Evolutionary conservation across 1,140 invertebrate genomes (phyloP), one percentile per base, ranked within the genome.

Genomic region (Micrasema longulum): DNA sequence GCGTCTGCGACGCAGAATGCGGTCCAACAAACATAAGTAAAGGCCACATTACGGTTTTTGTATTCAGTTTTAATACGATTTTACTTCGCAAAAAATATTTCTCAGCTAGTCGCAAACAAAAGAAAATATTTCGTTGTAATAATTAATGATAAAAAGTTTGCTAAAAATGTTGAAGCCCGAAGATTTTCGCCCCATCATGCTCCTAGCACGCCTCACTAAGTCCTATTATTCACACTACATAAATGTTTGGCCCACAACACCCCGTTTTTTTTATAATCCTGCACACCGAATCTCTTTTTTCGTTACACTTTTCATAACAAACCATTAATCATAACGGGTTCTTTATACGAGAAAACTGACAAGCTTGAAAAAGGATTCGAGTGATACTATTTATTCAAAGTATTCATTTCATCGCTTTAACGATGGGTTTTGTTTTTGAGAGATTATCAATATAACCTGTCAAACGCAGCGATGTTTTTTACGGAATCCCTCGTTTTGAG

Each of bases 201-300:
- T 38, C 26, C 20, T 1, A 38, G 7, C 31, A 57, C 53, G 53
- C 26, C 53, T 38, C 53, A 57, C 53, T 57, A 57, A 57, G 26
- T 35, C 36, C 36, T 31, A 57, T 57, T 57, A 57, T 35, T 57
- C 53, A 57, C 53, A 57, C 53, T 57, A 57, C 53, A 57, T 57
- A 57, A 57, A 57, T 57, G 53, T 57, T 57, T 31, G 53, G 53
- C n/a, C 53, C 31, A 57, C 26, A 57, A 57, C 53, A 57, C 53
- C 53, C 53, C 31, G 22, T 31, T 53, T 57, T 57, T 57, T 57
- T 36, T 18, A 57, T n/a, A n/a, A n/a, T 57, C 53, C 14, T 20
- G 53, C 53, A 57, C 53, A 57, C n/a, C 23, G 53, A 57, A 57
- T 57, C 53, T 36, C 23, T 57, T 57, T 57, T 38, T 38, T n/a